Conservation (phyloP, 2,113 vertebrate genomes). For the Pimephales promelas region DNA sequence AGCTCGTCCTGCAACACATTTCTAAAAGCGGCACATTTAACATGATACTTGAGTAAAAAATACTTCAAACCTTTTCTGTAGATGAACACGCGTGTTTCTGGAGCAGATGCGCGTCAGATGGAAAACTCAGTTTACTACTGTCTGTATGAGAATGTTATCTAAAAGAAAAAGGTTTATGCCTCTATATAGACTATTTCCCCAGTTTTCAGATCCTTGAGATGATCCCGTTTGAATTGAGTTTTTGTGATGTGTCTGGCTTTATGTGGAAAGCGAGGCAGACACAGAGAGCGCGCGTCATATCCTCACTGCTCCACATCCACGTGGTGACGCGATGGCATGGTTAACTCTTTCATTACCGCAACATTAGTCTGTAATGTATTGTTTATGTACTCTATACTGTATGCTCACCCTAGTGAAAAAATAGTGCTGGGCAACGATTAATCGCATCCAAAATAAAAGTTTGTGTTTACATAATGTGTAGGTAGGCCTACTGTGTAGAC, state of each 20-base stretch:
- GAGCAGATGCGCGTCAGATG: neutral
- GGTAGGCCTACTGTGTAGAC: too few species aligned
- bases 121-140: neutral
- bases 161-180: neutral
- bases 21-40: neutral
- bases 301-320: constrained; percentile 55
- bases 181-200: neutral
- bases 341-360: constrained; percentile 39
- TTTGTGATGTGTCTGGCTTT: constrained; percentile 48
- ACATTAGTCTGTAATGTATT: neutral
- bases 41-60: constrained; percentile 43
- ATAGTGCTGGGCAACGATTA: too few species aligned
- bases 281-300: constrained; percentile 65
- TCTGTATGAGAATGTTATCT: neutral
- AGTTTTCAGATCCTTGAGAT: neutral
- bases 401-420: too few species aligned
- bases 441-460: too few species aligned
- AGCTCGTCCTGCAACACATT: neutral
- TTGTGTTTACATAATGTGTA: too few species aligned
- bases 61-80: constrained; percentile 58
- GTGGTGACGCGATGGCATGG: constrained; percentile 34
- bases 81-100: constrained; percentile 24
- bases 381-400: neutral
- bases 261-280: constrained; percentile 62
- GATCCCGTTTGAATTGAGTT: neutral